These are phyloP conservation scores for Porites lobata DNA, from an alignment of 92 coral and sea anemone genomes.

Conservation along the genomic window DNA sequence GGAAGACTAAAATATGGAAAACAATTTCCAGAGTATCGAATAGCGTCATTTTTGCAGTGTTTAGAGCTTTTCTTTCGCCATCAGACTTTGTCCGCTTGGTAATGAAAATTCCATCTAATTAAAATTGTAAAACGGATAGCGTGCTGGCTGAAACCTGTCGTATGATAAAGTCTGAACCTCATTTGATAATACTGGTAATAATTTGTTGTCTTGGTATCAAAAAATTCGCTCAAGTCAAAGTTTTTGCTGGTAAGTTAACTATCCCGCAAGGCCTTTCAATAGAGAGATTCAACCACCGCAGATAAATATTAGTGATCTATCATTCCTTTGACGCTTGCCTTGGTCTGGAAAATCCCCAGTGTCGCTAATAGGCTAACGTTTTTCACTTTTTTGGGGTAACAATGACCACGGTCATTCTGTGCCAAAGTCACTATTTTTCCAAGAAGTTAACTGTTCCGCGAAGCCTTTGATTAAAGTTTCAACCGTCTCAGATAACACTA, in stretches of 20 bases:
- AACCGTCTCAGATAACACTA: not conserved
- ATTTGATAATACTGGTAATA: not conserved
- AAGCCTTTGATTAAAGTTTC: not conserved
- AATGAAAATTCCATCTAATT: too few relatives aligned
- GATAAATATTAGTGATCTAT: too few relatives aligned
- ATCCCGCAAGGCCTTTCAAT: too few relatives aligned
- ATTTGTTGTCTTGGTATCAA: too few relatives aligned
- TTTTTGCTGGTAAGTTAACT: too few relatives aligned
- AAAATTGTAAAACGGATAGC: too few relatives aligned
- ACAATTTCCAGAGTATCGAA: not conserved
- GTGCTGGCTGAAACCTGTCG: too few relatives aligned
- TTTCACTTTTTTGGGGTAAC: not conserved
- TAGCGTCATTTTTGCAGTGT: not conserved
- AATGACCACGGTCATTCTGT: not conserved
- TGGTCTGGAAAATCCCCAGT: not conserved
- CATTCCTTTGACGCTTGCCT: not conserved
- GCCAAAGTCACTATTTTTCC: not conserved
- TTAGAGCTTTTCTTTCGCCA: not conserved
- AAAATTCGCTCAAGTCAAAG: too few relatives aligned
- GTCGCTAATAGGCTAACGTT: not conserved
- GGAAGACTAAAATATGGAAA: conserved; percentile 46
- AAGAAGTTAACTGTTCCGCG: not conserved
- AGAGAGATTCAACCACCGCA: too few relatives aligned
- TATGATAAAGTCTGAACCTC: not conserved
- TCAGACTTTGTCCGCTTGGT: not conserved